A percentile compares a stretch with the other conserved stretches of the same genome.
Conservation (phyloP, 2,888 invertebrate species). For the Callimorpha dominula region DNA sequence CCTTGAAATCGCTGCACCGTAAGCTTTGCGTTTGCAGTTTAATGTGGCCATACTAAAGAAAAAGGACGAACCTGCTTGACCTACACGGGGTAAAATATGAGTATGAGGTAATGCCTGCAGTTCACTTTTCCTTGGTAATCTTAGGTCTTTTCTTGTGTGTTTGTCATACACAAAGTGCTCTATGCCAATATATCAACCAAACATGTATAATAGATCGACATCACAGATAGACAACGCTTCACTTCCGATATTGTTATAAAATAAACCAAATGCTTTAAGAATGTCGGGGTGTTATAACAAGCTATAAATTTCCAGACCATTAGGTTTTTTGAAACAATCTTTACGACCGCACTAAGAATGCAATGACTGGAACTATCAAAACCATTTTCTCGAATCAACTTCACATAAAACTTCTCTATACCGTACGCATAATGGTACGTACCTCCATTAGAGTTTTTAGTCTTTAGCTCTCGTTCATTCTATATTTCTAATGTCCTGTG, state of each 20-base stretch:
- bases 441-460: background rate
- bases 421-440: background rate
- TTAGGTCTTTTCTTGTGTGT: background rate
- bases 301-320: conserved; percentile 4
- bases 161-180: background rate
- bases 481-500: conserved; percentile 30
- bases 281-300: background rate
- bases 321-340: background rate
- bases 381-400: conserved; percentile 1
- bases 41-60: background rate
- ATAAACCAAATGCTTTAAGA: background rate
- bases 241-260: background rate
- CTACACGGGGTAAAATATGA: too few species aligned
- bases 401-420: background rate
- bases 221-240: background rate
- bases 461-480: conserved; percentile 30
- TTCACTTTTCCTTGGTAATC: too few species aligned
- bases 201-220: background rate
- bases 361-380: background rate
- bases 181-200: background rate
- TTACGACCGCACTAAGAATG: background rate
- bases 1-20: background rate
- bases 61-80: too few species aligned
- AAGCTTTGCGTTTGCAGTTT: background rate
- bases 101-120: background rate